Conservation (phyloP, 2,113 vertebrate species). For the Zonotrichia leucophrys region DNA sequence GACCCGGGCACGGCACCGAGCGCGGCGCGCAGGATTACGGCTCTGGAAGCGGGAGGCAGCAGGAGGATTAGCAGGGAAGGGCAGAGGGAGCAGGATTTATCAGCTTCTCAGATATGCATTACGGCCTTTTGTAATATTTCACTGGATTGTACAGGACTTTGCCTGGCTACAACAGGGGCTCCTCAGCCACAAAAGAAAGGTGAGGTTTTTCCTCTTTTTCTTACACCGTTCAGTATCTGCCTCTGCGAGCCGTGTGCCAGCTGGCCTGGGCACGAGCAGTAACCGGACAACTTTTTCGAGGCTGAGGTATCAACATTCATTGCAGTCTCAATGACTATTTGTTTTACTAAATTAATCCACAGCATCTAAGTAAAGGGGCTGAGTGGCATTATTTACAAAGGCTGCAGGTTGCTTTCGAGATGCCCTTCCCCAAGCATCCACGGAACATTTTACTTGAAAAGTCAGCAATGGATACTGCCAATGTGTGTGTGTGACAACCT, state of each 20-base stretch:
- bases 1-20: background rate
- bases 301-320: background rate
- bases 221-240: background rate
- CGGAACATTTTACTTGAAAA: background rate
- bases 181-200: background rate
- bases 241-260: background rate
- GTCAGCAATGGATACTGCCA: background rate
- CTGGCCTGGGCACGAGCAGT: background rate
- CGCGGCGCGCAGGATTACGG: background rate
- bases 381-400: background rate
- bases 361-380: background rate
- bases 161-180: background rate
- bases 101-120: background rate
- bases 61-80: conserved; percentile 16
- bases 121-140: background rate
- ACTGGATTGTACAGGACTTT: background rate
- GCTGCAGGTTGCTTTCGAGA: background rate
- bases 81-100: background rate
- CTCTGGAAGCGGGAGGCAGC: background rate
- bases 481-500: background rate
- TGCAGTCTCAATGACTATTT: background rate
- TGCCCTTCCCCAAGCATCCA: background rate
- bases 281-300: conserved; percentile 40
- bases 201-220: background rate
- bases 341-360: background rate